phyloP scores from a whole-genome alignment of 2,888 invertebrate species.

The Mesorhabditis belari region DNA sequence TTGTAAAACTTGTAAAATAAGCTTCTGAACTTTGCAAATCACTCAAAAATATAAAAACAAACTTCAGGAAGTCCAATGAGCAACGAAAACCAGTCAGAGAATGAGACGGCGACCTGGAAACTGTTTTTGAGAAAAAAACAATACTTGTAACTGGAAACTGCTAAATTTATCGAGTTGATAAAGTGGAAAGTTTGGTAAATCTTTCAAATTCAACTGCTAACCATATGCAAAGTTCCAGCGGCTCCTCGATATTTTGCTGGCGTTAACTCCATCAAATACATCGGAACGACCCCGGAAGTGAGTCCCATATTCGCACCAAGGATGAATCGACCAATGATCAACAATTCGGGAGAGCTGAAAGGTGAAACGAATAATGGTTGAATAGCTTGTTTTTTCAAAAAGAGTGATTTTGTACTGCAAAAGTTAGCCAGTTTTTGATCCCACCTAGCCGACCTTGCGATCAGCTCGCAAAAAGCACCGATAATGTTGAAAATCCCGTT shows the following conservation, averaged over 20 bases:
- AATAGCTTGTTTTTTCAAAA: neutral
- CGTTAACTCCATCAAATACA: constrained; percentile 57
- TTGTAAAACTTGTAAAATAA: no score
- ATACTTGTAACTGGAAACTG: no score
- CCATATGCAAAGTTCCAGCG: constrained; percentile 55
- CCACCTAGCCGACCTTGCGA: constrained; percentile 48
- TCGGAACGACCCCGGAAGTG: constrained; percentile 55
- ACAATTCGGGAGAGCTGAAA: constrained; percentile 53
- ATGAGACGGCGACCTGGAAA: constrained; percentile 53
- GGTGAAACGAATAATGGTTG: no score
- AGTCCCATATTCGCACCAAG: constrained; percentile 55
- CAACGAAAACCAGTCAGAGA: constrained; percentile 56
- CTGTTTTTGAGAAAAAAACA: neutral
- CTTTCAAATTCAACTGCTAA: no score
- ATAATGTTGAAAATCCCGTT: constrained; percentile 52
- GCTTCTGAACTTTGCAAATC: no score
- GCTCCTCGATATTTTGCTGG: constrained; percentile 55
- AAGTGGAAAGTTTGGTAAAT: no score
- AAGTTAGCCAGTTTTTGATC: neutral
- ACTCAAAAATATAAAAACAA: constrained; percentile 6
- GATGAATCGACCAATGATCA: constrained; percentile 55
- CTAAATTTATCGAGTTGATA: no score
- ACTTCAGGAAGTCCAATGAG: constrained; percentile 55
- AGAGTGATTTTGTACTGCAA: no score
- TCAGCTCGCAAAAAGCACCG: constrained; percentile 53